Conservation (phyloP, 2,888 invertebrate species). For the Scaeva pyrastri region DNA sequence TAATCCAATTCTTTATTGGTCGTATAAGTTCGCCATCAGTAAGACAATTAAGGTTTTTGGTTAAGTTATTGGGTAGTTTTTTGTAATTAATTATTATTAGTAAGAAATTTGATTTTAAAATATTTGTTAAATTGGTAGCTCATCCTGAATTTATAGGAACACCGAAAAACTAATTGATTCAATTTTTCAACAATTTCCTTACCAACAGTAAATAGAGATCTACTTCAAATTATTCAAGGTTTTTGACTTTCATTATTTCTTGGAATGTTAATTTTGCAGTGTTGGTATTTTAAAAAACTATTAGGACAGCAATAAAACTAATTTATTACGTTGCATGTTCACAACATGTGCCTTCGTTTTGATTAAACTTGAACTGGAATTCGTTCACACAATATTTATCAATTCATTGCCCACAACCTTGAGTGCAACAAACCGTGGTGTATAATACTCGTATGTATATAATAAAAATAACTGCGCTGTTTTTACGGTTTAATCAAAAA, state of each 20-base stretch:
- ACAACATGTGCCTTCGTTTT: slow-evolving; percentile 41
- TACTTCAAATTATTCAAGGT: neutral
- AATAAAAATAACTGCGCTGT: slow-evolving; percentile 8
- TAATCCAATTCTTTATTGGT: too few relatives aligned
- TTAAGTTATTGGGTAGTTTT: too few relatives aligned
- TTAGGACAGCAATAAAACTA: slow-evolving; percentile 22
- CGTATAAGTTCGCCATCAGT: too few relatives aligned
- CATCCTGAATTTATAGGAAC: too few relatives aligned
- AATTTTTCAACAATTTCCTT: too few relatives aligned
- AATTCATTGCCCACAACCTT: slow-evolving; percentile 71
- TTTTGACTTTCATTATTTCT: slow-evolving; percentile 1
- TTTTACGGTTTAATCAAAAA: slow-evolving; percentile 9
- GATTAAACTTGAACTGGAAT: slow-evolving; percentile 70
- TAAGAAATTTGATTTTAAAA: too few relatives aligned
- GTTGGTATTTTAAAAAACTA: neutral
- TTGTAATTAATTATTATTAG: too few relatives aligned
- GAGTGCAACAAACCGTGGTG: slow-evolving; percentile 47
- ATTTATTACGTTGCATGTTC: slow-evolving; percentile 39
- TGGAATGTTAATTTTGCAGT: neutral
- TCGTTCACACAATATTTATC: slow-evolving; percentile 49
- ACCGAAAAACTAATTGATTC: too few relatives aligned
- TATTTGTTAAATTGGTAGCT: too few relatives aligned
- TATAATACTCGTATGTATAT: too few relatives aligned
- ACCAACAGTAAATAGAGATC: neutral
- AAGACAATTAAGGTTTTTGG: too few relatives aligned